Percentiles rank a stretch among this genome's conserved stretches.
These are phyloP conservation scores for Chionodraco myersi DNA, from an alignment of 2,113 vertebrate species.

Conservation along the genomic window DNA sequence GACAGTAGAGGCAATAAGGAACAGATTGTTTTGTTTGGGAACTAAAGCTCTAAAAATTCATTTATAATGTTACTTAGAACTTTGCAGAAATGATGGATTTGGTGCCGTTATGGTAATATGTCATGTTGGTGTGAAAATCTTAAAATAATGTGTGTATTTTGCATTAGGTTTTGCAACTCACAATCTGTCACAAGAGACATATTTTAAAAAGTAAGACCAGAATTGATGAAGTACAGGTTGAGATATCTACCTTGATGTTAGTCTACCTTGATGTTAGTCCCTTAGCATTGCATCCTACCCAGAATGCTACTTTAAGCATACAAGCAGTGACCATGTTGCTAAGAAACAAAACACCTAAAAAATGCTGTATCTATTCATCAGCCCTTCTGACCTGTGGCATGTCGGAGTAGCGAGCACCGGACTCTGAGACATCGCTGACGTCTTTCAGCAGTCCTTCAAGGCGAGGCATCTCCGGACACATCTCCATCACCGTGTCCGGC, in stretches of 20 bases:
- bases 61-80: too few relatives aligned
- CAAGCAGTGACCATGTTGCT: neutral
- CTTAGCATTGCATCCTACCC: neutral
- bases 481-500: slow-evolving; percentile 94
- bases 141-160: too few relatives aligned
- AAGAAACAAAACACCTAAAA: neutral
- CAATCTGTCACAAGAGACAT: too few relatives aligned
- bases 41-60: too few relatives aligned
- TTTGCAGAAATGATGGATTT: too few relatives aligned
- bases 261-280: neutral
- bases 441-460: slow-evolving; percentile 93
- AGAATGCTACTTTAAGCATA: neutral
- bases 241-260: neutral
- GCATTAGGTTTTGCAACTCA: too few relatives aligned
- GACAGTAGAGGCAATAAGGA: neutral
- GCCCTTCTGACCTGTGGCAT: slow-evolving; percentile 88
- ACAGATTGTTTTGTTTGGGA: too few relatives aligned
- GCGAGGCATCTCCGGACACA: slow-evolving; percentile 93
- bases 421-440: slow-evolving; percentile 91
- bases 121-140: too few relatives aligned
- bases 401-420: slow-evolving; percentile 96
- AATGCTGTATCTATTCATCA: neutral
- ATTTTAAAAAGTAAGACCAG: too few relatives aligned
- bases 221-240: too few relatives aligned
- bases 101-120: too few relatives aligned